Percentiles rank a stretch among this genome's conserved stretches.
phyloP scores from a whole-genome alignment of 2,113 vertebrate genomes.

The Gasterosteus nipponicus region DNA sequence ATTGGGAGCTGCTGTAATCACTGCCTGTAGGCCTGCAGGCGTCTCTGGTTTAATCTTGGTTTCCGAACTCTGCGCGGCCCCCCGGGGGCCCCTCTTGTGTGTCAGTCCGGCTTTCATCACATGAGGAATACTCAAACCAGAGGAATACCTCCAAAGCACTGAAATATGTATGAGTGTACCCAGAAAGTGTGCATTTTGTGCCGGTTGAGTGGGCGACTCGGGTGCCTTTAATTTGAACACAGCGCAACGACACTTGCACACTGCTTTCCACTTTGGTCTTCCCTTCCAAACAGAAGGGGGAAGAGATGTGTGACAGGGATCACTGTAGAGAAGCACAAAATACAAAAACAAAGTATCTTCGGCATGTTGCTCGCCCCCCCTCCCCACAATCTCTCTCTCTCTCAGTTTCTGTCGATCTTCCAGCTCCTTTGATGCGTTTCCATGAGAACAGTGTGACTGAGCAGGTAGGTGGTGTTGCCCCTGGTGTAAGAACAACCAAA shows the following conservation, averaged over 20 bases:
- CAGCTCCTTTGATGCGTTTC: constrained; percentile 70
- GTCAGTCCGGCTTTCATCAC: constrained; percentile 70
- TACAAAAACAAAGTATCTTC: constrained; percentile 54
- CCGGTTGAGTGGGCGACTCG: constrained; percentile 50
- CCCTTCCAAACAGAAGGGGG: constrained; percentile 35
- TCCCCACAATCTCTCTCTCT: background rate
- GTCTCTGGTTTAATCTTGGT: constrained; percentile 68
- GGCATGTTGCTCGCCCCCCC: constrained; percentile 14
- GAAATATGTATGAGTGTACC: constrained; percentile 61
- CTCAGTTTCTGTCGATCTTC: constrained; percentile 46
- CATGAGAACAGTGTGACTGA: constrained; percentile 73
- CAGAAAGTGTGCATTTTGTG: constrained; percentile 50
- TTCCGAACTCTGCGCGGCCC: constrained; percentile 50
- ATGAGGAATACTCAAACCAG: constrained; percentile 23
- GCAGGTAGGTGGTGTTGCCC: constrained; percentile 70
- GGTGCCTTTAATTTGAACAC: constrained; percentile 48
- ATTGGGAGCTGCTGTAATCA: constrained; percentile 67
- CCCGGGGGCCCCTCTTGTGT: constrained; percentile 45
- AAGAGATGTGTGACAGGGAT: constrained; percentile 50
- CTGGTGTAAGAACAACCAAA: constrained; percentile 60
- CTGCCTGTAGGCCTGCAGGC: constrained; percentile 56
- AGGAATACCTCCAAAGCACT: constrained; percentile 62
- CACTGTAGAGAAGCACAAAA: constrained; percentile 53
- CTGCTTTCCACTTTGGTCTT: constrained; percentile 54
- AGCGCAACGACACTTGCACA: constrained; percentile 28